Base-by-base conservation (phyloP, 2,797 vertebrate species). In the Mus spretus region DNA sequence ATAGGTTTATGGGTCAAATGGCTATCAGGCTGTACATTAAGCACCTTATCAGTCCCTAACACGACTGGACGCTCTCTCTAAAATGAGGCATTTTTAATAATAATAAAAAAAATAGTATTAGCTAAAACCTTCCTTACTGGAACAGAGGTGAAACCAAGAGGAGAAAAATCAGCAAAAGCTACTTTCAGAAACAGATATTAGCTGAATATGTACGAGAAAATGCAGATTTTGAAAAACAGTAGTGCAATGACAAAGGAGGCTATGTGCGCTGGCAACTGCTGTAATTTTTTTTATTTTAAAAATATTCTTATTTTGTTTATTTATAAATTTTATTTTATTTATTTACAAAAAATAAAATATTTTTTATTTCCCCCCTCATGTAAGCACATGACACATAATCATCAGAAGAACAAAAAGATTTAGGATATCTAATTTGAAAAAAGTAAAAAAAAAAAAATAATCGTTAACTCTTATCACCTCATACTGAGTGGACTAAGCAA, bases 91-190 rank as follows among this genome's bases (percentile, higher is more conserved):
- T 78, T 77, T 78, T 50, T 72, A 53, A 75, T 24, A 1, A 19
- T 4, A 20, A 82, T 7, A n/a, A n/a, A 70, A 67, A 13, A 50
- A 7, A 81, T 3, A 37, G 22, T 63, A 28, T 70, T 40, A 81
- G 47, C 6, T 24, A 57, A 78, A 84, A 85, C 28, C 31, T n/a
- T 10, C 20, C 44, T 65, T 63, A 28, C 0, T 72, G 67, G 37
- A 89, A 77, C 17, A 47, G 65, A 97, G 96, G 65, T 31, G 81
- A 94, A 96, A 47, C 37, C n/a, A 67, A 34, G 34, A 87, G 53
- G 57, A 28, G 22, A 67, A 37, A 82, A 82, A 24, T 63, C 1
- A 75, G 79, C n/a, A 87, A 85, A 95, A 34, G 47, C 79, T 59
- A 59, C 37, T 55, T 72, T 63, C 50, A 67, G n/a, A 44, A 28